Percentiles rank a stretch among this genome's conserved stretches.
phyloP scores from a whole-genome alignment of 2,113 vertebrate species.

The Dicaeum eximium region DNA sequence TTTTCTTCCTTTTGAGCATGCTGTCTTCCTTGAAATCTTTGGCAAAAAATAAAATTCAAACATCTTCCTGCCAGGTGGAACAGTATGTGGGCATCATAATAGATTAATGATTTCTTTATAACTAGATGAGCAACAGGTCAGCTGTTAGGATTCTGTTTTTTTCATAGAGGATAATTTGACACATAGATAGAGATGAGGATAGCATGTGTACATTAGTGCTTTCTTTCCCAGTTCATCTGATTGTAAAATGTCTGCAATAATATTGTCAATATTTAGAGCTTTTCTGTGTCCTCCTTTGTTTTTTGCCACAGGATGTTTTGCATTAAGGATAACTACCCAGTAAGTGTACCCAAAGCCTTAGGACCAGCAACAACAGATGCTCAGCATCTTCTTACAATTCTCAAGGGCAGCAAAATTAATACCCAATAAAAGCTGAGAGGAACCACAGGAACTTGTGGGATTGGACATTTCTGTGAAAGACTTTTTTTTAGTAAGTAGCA shows the following conservation, averaged over 20 bases:
- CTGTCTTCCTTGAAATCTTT: not conserved
- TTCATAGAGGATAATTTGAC: not conserved
- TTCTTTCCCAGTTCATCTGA: not conserved
- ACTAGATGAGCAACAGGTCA: slow-evolving; percentile 24
- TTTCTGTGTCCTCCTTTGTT: not conserved
- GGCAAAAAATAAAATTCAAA: slow-evolving; percentile 9
- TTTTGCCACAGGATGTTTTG: not conserved
- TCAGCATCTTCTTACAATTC: not conserved
- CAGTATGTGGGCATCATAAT: not conserved
- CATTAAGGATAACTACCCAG: not conserved
- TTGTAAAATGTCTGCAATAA: not conserved
- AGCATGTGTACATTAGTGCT: not conserved
- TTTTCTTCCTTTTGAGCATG: not conserved
- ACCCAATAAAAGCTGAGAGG: not conserved
- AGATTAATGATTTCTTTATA: slow-evolving; percentile 43
- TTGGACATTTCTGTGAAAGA: not conserved
- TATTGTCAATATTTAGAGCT: not conserved
- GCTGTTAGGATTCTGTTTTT: not conserved
- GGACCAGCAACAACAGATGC: not conserved
- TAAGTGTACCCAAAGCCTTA: not conserved
- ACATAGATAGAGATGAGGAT: not conserved
- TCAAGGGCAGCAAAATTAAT: not conserved
- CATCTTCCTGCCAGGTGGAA: slow-evolving; percentile 17
- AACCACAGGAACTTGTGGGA: not conserved
- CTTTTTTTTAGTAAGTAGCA: not conserved